These are phyloP conservation scores for Macrotus californicus DNA, from an alignment of 2,113 vertebrate genomes.

Conservation along the genomic window DNA sequence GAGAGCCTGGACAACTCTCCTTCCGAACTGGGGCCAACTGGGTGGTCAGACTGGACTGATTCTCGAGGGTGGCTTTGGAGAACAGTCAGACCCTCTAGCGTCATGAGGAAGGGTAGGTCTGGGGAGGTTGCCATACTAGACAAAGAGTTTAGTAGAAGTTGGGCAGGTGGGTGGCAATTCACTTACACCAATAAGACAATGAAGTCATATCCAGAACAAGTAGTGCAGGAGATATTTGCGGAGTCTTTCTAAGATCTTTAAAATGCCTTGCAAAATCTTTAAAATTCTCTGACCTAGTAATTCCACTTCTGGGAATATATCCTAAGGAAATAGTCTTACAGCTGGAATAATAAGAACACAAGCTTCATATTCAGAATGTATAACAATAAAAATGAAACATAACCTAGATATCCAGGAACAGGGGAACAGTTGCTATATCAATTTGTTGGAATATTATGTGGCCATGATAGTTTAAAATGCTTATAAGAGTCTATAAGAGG, in stretches of 20 bases:
- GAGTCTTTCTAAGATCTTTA: background rate
- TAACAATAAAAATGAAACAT: background rate
- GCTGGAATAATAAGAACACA: background rate
- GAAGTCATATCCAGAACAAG: background rate
- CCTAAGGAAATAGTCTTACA: background rate
- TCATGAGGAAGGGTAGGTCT: background rate
- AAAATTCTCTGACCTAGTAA: background rate
- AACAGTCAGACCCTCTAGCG: background rate
- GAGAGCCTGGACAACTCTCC: background rate
- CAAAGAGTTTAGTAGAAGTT: background rate
- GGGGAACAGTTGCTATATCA: background rate
- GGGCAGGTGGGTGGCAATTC: background rate
- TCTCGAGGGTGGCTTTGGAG: fast-evolving
- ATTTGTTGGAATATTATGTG: background rate
- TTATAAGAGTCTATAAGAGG: background rate
- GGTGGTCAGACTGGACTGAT: background rate
- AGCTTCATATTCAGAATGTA: background rate
- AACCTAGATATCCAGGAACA: background rate
- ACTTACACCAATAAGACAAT: background rate
- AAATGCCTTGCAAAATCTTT: background rate
- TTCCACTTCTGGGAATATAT: background rate
- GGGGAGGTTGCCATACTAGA: background rate
- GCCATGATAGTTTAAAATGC: background rate
- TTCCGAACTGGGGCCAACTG: background rate
- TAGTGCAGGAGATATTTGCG: background rate